Conservation (phyloP, 2,113 vertebrate genomes). For the Crotalus viridis region DNA sequence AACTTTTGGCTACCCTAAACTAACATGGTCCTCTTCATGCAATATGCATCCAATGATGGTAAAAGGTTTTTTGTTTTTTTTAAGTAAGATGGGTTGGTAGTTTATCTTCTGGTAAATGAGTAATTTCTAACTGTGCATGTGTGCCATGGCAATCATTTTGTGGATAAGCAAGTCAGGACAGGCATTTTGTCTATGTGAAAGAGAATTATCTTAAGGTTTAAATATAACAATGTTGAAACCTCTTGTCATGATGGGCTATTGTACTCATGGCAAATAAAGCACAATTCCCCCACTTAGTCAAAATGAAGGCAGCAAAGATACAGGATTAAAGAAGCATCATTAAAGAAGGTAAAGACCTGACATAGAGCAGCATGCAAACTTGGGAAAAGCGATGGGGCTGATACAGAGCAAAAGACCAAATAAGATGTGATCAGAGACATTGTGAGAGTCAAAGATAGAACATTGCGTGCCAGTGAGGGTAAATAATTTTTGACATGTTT, state of each 20-base stretch:
- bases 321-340: not conserved
- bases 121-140: not conserved
- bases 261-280: not conserved
- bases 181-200: not conserved
- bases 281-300: not conserved
- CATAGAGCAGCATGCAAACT: not conserved
- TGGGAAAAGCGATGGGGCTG: not conserved
- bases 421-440: not conserved
- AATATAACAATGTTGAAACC: not conserved
- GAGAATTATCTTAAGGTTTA: not conserved
- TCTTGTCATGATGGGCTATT: not conserved
- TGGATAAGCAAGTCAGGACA: not conserved
- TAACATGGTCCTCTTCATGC: not conserved
- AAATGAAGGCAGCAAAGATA: not conserved
- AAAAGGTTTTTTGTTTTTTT: not conserved
- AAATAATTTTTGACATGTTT: not conserved
- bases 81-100: not conserved
- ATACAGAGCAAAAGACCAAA: not conserved
- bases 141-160: not conserved
- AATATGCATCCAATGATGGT: not conserved
- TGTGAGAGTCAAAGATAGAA: not conserved
- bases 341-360: not conserved
- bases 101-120: not conserved
- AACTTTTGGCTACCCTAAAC: not conserved
- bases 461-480: not conserved